Conservation (phyloP, 2,113 vertebrate species). For the Nyctibius bracteatus region DNA sequence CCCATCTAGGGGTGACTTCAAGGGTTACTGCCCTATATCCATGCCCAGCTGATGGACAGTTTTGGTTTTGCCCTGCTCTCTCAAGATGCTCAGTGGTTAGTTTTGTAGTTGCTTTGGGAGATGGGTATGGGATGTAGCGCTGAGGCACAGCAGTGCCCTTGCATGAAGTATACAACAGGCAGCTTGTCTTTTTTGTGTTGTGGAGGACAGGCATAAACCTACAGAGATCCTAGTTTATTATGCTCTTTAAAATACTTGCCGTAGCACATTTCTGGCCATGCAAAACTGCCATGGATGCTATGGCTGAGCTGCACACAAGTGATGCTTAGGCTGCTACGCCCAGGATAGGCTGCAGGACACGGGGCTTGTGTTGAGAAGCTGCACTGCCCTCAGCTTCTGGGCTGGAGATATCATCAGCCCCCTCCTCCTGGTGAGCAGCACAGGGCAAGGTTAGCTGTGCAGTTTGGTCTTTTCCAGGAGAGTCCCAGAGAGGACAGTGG, state of each 20-base stretch:
- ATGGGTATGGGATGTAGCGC: neutral
- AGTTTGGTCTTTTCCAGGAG: neutral
- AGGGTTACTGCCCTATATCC: neutral
- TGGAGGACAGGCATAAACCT: neutral
- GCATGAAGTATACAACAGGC: fast-evolving
- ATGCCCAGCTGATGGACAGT: neutral
- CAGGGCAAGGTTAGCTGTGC: neutral
- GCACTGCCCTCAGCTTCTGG: neutral
- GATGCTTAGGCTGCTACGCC: neutral
- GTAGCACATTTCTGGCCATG: neutral
- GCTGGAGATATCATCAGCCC: neutral
- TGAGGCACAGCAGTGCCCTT: neutral
- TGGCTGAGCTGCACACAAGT: neutral
- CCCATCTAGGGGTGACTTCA: neutral
- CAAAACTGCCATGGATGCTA: neutral
- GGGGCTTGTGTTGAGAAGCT: neutral
- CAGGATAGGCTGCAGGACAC: neutral
- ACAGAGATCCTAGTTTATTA: neutral
- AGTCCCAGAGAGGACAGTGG: neutral
- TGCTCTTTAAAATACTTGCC: neutral
- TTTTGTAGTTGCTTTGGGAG: neutral
- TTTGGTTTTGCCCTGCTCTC: neutral
- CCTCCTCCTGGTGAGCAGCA: neutral
- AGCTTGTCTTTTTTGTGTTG: neutral
- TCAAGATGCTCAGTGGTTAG: neutral